These are phyloP conservation scores for Nothobranchius kuhntae DNA, from an alignment of 2,113 vertebrate genomes.

Conservation along the genomic window DNA sequence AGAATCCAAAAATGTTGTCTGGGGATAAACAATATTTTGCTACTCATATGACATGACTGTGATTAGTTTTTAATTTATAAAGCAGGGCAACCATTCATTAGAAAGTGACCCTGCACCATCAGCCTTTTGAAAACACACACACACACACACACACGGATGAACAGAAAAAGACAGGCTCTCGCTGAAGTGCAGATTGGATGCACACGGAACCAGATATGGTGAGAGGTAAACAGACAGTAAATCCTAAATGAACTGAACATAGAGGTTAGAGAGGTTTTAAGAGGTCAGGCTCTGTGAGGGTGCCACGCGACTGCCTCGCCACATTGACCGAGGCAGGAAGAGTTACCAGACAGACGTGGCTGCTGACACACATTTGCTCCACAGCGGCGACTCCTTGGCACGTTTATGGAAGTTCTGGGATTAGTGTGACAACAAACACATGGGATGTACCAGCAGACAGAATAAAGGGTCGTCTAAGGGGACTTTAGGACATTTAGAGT, in stretches of 20 bases:
- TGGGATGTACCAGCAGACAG: background rate
- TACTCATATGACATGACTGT: background rate
- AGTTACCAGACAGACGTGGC: background rate
- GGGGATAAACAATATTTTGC: too few relatives aligned
- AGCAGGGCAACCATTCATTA: constrained; percentile 28
- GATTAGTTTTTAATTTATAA: constrained; percentile 1
- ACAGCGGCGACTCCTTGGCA: background rate
- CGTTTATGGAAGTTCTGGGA: constrained; percentile 17
- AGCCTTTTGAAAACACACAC: constrained; percentile 8
- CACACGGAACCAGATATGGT: constrained; percentile 41
- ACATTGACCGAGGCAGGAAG: constrained; percentile 37
- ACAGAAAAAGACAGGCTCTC: constrained; percentile 9
- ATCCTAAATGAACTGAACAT: constrained; percentile 65
- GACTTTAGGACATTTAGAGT: too few relatives aligned
- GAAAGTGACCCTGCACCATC: constrained; percentile 32
- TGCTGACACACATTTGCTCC: constrained; percentile 47
- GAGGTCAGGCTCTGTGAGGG: constrained; percentile 48
- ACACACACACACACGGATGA: constrained; percentile 2
- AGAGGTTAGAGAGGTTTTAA: constrained; percentile 28
- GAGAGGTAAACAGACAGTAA: constrained; percentile 59
- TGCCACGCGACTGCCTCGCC: constrained; percentile 47
- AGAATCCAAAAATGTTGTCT: too few relatives aligned
- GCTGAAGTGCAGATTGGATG: constrained; percentile 38
- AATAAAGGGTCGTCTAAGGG: background rate
- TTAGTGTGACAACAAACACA: constrained; percentile 20